Evolutionary conservation across 2,797 vertebrate genomes (phyloP), one percentile per base, ranked within the genome.

Genomic region (Spondyliosoma cantharus): DNA sequence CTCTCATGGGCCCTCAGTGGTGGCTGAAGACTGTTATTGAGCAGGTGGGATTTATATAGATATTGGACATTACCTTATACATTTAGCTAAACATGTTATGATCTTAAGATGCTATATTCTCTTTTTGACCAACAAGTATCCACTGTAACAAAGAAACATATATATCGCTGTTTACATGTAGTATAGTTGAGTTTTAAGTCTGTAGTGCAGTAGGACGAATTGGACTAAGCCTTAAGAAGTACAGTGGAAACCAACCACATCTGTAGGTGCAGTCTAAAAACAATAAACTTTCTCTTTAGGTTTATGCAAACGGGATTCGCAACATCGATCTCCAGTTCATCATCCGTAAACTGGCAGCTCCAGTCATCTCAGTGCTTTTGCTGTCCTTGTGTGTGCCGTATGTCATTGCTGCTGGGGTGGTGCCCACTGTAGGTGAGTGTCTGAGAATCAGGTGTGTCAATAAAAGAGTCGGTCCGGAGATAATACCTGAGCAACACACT

Each of bases 11-110:
- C 42, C 98, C 98, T 72, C 98, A 99, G 93, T 99, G 98, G 98
- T 99, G 98, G 98, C 89, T 99, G 82, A 99, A 99, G 95, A 98
- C 97, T 12, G 98, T 99, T 58, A 99, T 99, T 87, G 98, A 99
- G 91, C 98, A 99, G 97, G 98, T 98, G 71, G 24, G 72, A 42
- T 69, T 60, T 29, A n/a, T 3, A 42, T 80, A 2, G 27, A 22
- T 76, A 22, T 54, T 59, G 50, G 7, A 1, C 19, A 22, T 53
- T 15, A 19, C 19, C 24, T 16, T 37, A 9, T 37, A 9, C 0
- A 27, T 15, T 27, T 20, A 20, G 17, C 22, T 19, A 14, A 29
- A 57, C 25, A 46, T 16, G 4, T 29, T 9, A 57, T n/a, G 7
- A n/a, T 13, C 56, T 48, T 19, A 69, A n/a, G 19, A 20, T 24